Evolutionary conservation across 2,888 invertebrate species (phyloP).

Genomic region (Phymatocera aterrima): DNA sequence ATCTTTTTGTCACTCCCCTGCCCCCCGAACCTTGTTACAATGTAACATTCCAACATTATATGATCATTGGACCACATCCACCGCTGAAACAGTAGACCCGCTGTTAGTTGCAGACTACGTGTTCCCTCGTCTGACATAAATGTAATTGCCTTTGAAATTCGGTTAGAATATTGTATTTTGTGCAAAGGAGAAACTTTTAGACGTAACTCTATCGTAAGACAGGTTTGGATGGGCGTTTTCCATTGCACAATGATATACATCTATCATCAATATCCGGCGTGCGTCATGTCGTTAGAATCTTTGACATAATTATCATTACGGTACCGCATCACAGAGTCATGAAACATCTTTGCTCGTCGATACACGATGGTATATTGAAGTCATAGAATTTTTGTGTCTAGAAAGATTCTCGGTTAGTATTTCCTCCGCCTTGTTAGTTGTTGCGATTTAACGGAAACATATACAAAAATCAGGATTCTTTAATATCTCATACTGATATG

Average conservation of each 20-base stretch:
- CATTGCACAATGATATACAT: neutral
- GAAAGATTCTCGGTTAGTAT: neutral
- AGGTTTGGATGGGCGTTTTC: neutral
- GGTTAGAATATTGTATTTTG: neutral
- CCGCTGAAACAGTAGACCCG: neutral
- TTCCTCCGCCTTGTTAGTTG: neutral
- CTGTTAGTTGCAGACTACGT: neutral
- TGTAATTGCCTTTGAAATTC: neutral
- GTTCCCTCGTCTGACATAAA: neutral
- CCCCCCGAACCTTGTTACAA: neutral
- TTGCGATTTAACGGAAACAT: neutral
- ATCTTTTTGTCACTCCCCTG: neutral
- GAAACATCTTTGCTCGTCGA: neutral
- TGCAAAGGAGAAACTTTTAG: neutral
- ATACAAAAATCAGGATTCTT: neutral
- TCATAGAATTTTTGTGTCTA: neutral
- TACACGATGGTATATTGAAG: neutral
- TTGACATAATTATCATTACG: neutral
- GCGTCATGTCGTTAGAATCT: slow-evolving; percentile 11
- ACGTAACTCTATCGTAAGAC: neutral
- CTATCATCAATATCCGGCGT: slow-evolving; percentile 4
- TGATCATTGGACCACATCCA: slow-evolving; percentile 32
- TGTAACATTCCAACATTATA: slow-evolving; percentile 16
- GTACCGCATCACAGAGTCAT: neutral
- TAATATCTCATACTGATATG: neutral